Evolutionary conservation across 2,113 vertebrate genomes (phyloP), one percentile per base, ranked within the genome.

Genomic region (Oplegnathus fasciatus): DNA sequence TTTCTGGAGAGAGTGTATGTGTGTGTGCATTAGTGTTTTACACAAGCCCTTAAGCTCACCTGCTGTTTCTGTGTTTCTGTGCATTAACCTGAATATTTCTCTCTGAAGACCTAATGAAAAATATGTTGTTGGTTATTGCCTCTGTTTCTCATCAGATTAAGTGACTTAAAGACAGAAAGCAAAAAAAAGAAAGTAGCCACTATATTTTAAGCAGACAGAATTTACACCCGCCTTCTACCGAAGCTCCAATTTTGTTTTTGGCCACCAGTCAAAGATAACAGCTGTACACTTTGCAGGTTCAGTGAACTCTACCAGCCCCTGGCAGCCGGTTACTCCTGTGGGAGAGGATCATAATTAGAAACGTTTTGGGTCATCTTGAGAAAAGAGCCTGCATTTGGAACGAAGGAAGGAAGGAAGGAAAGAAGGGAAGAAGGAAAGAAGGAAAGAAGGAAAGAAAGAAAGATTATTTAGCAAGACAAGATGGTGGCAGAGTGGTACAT

Each of bases 221-320:
- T 96, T 96, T 94, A 92, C 94, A 95, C 84, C 94, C 94, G 76
- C 95, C 94, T 95, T 95, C 95, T 94, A 95, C 95, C 86, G 92
- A 81, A 91, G 88, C 95, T 96, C 94, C 95, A 95, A 91, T 96
- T 96, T 97, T 95, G 92, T 83, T 90, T 95, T 96, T 98, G 97
- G 97, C 96, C 94, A 97, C 95, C 93, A 96, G 95, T 98, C 97
- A 98, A 97, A 97, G 94, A 96, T 95, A 97, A 96, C 97, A 98
- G 96, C 96, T 97, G 97, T 96, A 97, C 20, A 87, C 93, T 97
- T 93, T 96, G 95, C 93, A 96, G 96, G 96, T 97, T 97, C 96
- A 96, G 88, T 97, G 97, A 99, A 96, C 97, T 96, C 95, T 94
- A 91, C 60, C 95, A 95, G 94, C 96, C 95, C 86, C 93, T 97